Conservation (phyloP, 2,797 vertebrate genomes). For the Bradypodion pumilum region DNA sequence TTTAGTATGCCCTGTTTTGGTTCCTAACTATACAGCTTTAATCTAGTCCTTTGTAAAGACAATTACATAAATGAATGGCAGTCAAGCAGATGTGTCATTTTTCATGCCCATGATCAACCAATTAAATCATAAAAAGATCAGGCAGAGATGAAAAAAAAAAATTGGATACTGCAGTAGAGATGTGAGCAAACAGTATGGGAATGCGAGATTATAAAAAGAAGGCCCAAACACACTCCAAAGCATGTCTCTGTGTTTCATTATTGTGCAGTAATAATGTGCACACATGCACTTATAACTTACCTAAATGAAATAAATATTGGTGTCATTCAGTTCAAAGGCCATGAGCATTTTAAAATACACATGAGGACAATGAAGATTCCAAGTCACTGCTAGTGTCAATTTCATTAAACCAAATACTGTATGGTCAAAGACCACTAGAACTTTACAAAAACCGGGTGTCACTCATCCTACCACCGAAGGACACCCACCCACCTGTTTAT, state of each 20-base stretch:
- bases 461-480: background rate
- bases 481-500: conserved; percentile 75
- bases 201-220: background rate
- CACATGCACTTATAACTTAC: background rate
- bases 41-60: background rate
- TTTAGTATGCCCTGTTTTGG: too few species aligned
- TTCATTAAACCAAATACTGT: background rate
- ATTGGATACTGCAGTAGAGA: background rate
- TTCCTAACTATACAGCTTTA: background rate
- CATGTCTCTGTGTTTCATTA: background rate
- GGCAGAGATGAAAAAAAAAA: background rate
- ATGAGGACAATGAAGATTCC: conserved; percentile 13
- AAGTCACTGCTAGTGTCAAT: background rate
- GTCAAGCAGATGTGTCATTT: background rate
- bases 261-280: background rate
- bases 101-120: background rate
- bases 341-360: background rate
- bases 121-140: background rate
- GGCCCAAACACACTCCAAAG: background rate
- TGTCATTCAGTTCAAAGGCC: background rate
- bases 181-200: background rate
- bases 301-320: background rate
- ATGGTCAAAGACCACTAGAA: background rate
- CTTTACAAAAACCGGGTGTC: background rate
- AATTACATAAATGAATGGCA: background rate